Evolutionary conservation across 2,113 vertebrate species (phyloP), one percentile per base, ranked within the genome.

Genomic region (Stegastes partitus): DNA sequence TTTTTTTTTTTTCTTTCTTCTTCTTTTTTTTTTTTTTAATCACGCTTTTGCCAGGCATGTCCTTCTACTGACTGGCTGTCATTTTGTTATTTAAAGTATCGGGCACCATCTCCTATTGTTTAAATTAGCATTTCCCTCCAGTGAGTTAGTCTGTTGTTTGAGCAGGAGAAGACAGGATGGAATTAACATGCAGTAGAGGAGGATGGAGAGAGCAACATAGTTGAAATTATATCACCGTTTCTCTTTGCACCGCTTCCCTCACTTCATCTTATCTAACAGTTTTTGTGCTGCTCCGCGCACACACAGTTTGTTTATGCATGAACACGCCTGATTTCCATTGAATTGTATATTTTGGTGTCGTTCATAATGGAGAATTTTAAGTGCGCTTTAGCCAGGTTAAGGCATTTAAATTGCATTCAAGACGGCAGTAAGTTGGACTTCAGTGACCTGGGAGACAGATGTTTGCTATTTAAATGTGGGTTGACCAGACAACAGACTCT

Each of bases 41-140:
- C 0, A 3, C 49, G 61, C 9, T 3, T 56, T 70, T 74, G 9
- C 8, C 55, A 65, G 51, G 16, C 55, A 59, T 18, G 16, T 63
- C 64, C 59, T 10, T 70, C 47, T 39, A 8, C 19, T n/a, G 61
- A 34, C 53, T 58, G 34, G 2, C 63, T 73, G 74, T 74, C 75
- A 68, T 66, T 63, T 54, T 64, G 21, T 67, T 65, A 72, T 71
- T 77, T 56, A 66, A 83, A 69, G 57, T 6, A 21, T 66, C 37
- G 39, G 51, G 70, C 65, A n/a, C 11, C 21, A 2, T 42, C 45
- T 28, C 39, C 56, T 58, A 1, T 57, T 78, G 58, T 78, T 68
- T 57, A 50, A 81, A 72, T 65, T 9, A 49, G 57, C 14, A 39
- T 47, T 11, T 31, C 25, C 47, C 42, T 63, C 31, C 11, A 21